phyloP scores from a whole-genome alignment of 2,797 vertebrate genomes.

The Neosilurus hyrtlii region DNA sequence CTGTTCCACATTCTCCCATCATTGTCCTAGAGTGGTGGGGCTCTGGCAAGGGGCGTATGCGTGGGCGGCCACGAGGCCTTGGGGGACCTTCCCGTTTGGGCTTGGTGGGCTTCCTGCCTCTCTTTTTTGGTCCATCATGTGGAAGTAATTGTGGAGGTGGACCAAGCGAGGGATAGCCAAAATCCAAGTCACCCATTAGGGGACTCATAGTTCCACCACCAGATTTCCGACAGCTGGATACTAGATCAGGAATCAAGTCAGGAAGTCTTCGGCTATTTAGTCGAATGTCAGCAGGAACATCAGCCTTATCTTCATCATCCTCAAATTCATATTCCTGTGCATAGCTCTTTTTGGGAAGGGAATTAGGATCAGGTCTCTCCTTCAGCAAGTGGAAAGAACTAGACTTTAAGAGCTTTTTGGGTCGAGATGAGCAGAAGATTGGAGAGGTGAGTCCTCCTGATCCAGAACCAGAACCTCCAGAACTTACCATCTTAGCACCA shows the following conservation, averaged over 20 bases:
- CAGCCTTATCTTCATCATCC: constrained; percentile 89
- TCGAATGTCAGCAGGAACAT: constrained; percentile 88
- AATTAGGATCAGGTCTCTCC: constrained; percentile 83
- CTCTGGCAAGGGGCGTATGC: constrained; percentile 84
- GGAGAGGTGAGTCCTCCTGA: constrained; percentile 82
- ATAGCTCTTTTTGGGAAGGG: constrained; percentile 89
- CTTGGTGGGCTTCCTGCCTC: constrained; percentile 86
- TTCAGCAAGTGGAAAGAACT: constrained; percentile 91
- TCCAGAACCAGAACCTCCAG: constrained; percentile 60
- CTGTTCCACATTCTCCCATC: constrained; percentile 77
- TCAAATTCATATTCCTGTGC: constrained; percentile 97
- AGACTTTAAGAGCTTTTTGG: constrained; percentile 91
- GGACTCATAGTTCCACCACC: constrained; percentile 77
- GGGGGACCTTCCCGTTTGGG: constrained; percentile 90
- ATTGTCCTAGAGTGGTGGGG: constrained; percentile 74
- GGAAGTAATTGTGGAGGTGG: constrained; percentile 72
- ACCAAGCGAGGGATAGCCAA: constrained; percentile 75
- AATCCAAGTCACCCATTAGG: constrained; percentile 87
- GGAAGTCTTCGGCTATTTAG: constrained; percentile 86
- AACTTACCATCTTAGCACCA: constrained; percentile 67
- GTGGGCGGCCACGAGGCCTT: constrained; percentile 83
- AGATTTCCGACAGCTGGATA: constrained; percentile 87
- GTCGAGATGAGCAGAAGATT: constrained; percentile 91
- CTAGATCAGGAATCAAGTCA: constrained; percentile 85
- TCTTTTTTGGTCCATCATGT: constrained; percentile 83